Percentiles rank a stretch among this genome's conserved stretches.
phyloP scores from a whole-genome alignment of 2,113 vertebrate species.

The Penelope pileata region DNA sequence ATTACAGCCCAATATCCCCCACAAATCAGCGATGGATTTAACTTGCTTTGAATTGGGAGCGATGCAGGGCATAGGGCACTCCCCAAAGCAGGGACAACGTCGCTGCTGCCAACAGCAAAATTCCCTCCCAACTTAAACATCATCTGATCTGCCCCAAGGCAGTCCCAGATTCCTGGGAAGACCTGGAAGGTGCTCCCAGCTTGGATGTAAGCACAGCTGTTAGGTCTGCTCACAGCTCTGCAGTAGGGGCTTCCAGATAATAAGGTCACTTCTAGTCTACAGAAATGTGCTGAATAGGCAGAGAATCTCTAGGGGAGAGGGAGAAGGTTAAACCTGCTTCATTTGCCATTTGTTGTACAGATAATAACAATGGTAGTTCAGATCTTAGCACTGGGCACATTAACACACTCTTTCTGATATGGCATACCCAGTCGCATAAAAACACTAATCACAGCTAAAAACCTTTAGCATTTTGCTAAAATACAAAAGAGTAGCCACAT shows the following conservation, averaged over 20 bases:
- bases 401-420: neutral
- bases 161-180: neutral
- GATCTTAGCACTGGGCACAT: neutral
- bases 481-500: neutral
- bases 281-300: neutral
- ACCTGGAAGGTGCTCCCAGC: neutral
- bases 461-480: neutral
- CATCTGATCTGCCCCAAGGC: neutral
- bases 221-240: neutral
- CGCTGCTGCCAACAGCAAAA: neutral
- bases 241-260: neutral
- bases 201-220: neutral
- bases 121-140: neutral
- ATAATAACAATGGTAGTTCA: neutral
- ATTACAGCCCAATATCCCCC: neutral
- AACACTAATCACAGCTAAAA: neutral
- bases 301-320: neutral
- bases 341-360: neutral
- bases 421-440: neutral
- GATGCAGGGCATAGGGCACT: neutral
- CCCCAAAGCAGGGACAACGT: neutral
- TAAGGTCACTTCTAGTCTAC: neutral
- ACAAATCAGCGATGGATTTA: constrained; percentile 28
- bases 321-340: neutral
- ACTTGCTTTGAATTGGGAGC: neutral